phyloP scores from a whole-genome alignment of 2,797 vertebrate genomes.

The Mormyrops boulengeri region DNA sequence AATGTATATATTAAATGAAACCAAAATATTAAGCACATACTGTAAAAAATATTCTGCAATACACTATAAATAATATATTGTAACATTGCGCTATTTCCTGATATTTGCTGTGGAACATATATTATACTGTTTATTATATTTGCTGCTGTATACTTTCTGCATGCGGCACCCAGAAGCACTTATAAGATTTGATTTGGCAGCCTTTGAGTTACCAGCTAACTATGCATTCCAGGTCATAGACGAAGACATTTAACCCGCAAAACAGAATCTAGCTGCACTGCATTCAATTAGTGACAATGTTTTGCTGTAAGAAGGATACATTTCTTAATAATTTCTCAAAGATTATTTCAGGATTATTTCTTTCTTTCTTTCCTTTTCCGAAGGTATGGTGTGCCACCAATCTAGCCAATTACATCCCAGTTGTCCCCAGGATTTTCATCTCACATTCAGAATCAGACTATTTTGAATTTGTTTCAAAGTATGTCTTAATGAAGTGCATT shows the following conservation, averaged over 20 bases:
- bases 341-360: neutral
- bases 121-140: neutral
- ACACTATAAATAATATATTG: neutral
- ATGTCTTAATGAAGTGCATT: constrained; percentile 5
- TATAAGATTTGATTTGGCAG: neutral
- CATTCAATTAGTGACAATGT: neutral
- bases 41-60: neutral
- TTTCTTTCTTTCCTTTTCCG: neutral
- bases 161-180: neutral
- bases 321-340: neutral
- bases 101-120: neutral
- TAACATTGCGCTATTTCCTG: neutral
- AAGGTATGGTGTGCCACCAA: neutral
- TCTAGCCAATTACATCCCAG: neutral
- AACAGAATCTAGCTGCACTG: neutral
- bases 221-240: neutral
- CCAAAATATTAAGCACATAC: neutral
- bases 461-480: constrained; percentile 11
- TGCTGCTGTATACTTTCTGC: neutral
- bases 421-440: constrained; percentile 18
- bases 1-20: neutral
- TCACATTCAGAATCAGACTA: constrained; percentile 11
- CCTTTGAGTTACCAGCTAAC: neutral
- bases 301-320: neutral
- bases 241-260: neutral